Conservation (phyloP, 2,113 vertebrate genomes). For the Silurus meridionalis region DNA sequence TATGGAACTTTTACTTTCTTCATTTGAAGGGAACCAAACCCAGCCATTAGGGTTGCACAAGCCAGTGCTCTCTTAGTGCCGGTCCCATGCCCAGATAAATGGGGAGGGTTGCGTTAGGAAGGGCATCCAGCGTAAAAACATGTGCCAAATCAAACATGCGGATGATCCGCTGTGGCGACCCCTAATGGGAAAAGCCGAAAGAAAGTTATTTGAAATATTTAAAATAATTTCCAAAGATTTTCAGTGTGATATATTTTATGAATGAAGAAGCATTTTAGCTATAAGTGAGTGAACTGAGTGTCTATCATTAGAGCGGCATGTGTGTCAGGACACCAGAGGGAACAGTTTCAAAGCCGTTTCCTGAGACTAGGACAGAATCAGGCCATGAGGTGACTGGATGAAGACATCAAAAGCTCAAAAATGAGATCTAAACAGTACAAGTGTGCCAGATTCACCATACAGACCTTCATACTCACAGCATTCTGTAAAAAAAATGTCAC, state of each 20-base stretch:
- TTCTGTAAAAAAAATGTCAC: not conserved
- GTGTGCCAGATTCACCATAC: not conserved
- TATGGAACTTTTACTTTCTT: not conserved
- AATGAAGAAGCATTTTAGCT: not conserved
- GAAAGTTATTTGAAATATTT: not conserved
- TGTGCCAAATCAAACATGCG: too few relatives aligned
- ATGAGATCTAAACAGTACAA: not conserved
- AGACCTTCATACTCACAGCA: not conserved
- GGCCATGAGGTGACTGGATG: not conserved
- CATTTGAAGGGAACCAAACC: not conserved
- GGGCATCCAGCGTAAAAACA: too few relatives aligned
- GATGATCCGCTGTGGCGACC: too few relatives aligned
- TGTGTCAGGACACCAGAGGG: constrained; percentile 43
- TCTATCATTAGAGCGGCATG: constrained; percentile 7
- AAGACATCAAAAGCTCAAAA: not conserved
- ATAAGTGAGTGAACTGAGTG: constrained; percentile 5
- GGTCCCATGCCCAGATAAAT: too few relatives aligned
- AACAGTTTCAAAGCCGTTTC: constrained; percentile 20
- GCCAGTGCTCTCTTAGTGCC: too few relatives aligned
- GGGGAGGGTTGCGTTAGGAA: too few relatives aligned
- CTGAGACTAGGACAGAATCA: constrained; percentile 22
- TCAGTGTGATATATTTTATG: not conserved
- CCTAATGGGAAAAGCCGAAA: too few relatives aligned
- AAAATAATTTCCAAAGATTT: not conserved
- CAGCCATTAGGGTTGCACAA: too few relatives aligned